Percentiles rank a stretch among this genome's conserved stretches.
phyloP scores from a whole-genome alignment of 2,797 vertebrate species.

The Bradypus variegatus region DNA sequence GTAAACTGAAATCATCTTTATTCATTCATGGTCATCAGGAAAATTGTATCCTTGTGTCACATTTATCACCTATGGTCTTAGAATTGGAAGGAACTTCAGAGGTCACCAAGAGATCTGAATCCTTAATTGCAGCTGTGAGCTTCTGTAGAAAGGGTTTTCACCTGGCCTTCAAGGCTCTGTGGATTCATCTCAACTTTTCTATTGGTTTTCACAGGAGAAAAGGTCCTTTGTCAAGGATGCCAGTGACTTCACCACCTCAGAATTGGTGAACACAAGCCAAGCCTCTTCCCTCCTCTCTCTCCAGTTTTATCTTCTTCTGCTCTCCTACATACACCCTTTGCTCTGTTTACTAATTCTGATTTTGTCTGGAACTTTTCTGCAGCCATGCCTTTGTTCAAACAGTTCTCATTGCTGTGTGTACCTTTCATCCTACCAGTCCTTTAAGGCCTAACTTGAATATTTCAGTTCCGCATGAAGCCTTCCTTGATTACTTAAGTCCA shows the following conservation, averaged over 20 bases:
- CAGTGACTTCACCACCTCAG: neutral
- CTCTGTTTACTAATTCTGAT: slow-evolving; percentile 1
- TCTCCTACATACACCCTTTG: neutral
- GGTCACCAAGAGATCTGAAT: neutral
- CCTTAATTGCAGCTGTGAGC: neutral
- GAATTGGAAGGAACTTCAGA: neutral
- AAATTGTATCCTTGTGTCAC: slow-evolving; percentile 6
- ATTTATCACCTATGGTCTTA: neutral
- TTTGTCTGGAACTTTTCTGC: neutral
- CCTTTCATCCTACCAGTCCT: neutral
- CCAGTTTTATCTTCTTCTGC: neutral
- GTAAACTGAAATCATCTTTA: neutral
- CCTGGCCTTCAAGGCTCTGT: neutral
- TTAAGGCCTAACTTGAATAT: slow-evolving; percentile 2
- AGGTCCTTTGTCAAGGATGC: neutral
- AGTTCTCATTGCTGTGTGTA: neutral
- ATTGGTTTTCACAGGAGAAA: slow-evolving; percentile 6
- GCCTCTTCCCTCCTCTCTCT: neutral
- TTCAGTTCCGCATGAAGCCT: neutral
- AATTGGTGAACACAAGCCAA: neutral
- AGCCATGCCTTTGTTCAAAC: neutral
- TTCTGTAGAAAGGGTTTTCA: slow-evolving; percentile 11
- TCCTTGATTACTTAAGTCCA: neutral
- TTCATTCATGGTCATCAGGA: neutral
- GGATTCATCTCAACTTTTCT: neutral